phyloP scores from a whole-genome alignment of 2,888 invertebrate genomes.

The Leucania comma region DNA sequence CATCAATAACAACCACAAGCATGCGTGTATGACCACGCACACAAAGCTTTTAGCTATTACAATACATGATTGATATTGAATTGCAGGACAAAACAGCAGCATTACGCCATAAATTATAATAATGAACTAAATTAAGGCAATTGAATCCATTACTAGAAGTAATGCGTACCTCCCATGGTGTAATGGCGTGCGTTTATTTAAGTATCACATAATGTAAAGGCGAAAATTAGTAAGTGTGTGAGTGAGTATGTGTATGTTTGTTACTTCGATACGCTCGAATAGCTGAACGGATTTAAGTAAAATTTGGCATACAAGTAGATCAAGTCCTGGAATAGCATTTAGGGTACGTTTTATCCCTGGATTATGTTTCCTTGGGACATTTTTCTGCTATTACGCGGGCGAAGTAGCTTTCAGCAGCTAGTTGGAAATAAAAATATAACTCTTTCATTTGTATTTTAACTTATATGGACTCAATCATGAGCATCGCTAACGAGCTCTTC shows the following conservation, averaged over 20 bases:
- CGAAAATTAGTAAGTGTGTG: no score
- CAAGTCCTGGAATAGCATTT: no score
- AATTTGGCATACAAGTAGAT: no score
- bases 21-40: constrained; percentile 69
- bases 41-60: constrained; percentile 75
- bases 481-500: neutral
- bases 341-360: no score
- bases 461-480: neutral
- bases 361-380: no score
- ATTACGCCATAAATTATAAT: constrained; percentile 17
- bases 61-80: constrained; percentile 69
- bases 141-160: neutral
- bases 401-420: neutral
- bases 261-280: no score
- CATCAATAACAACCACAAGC: constrained; percentile 80
- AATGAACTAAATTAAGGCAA: constrained; percentile 3
- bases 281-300: no score
- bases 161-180: no score
- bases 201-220: no score
- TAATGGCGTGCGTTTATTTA: no score
- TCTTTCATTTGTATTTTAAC: neutral
- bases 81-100: constrained; percentile 5
- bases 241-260: no score
- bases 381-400: no score
- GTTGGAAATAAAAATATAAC: neutral